Evolutionary conservation across 2,113 vertebrate species (phyloP), one percentile per base, ranked within the genome.

Genomic region (Pampusana beccarii): DNA sequence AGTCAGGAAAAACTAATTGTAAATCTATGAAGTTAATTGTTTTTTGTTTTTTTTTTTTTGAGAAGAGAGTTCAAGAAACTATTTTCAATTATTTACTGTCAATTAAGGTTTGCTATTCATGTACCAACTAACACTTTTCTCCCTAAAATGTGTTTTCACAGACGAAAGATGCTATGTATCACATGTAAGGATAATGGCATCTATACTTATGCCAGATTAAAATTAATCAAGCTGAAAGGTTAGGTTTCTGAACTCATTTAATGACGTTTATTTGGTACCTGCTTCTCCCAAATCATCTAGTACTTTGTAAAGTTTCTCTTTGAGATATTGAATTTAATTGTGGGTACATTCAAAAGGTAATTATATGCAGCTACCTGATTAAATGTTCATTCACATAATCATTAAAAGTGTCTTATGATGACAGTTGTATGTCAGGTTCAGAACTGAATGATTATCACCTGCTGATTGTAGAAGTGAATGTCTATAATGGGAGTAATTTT

Each of bases 281-380:
- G 61, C 82, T 94, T 95, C 92, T 96, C 85, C 65, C 92, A 97
- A 97, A 96, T 89, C 61, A 74, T 69, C 38, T 86, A 83, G 24
- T 77, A 56, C 84, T 97, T 95, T 61, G 36, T 92, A 92, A 97
- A 95, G 38, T 93, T 97, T 95, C 75, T 83, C 75, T 97, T 88
- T 95, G 94, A 98, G 94, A 86, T 91, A 89, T 66, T 84, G 86
- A 72, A 93, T 95, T 86, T 92, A 92, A 90, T 94, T 87, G 74
- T 96, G 77, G 96, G 83, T 97, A 77, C 92, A 96, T 97, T 97
- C 72, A 80, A 93, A 97, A 86, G 42, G 72, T 90, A 97, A 97
- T 98, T 97, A 97, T 73, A 91, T 77, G 44, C 94, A 97, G 83
- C 44, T 85, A 97, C 91, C 73, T 97, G 92, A 97, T 97, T 96